A percentile compares a stretch with the other conserved stretches of the same genome.
These are phyloP conservation scores for Heliconius charithonia DNA, from an alignment of 2,888 invertebrate species.

Conservation along the genomic window DNA sequence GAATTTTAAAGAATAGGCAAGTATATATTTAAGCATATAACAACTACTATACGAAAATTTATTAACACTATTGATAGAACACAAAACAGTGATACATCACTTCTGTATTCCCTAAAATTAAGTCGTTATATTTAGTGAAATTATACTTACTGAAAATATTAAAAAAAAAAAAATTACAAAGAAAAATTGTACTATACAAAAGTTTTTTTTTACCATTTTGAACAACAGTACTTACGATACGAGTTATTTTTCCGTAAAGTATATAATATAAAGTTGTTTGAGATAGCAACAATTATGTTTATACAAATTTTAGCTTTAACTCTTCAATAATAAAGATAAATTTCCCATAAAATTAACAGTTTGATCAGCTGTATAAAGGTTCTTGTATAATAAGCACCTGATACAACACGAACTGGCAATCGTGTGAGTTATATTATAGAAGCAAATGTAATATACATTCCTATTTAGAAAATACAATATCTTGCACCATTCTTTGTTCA, in stretches of 20 bases:
- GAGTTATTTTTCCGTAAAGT: conserved; percentile 18
- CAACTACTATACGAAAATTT: too few relatives aligned
- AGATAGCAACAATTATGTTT: conserved; percentile 18
- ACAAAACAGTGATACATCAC: not conserved
- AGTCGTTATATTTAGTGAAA: too few relatives aligned
- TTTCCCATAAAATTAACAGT: conserved; percentile 24
- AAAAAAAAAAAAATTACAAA: not conserved
- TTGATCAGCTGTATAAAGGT: conserved; percentile 50
- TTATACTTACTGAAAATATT: not conserved
- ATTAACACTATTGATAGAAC: too few relatives aligned
- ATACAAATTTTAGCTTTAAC: not conserved
- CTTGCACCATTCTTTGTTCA: not conserved
- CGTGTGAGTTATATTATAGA: conserved; percentile 21
- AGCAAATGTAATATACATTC: conserved; percentile 8
- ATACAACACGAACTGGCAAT: conserved; percentile 40
- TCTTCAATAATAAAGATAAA: not conserved
- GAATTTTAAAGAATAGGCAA: not conserved
- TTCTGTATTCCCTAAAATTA: not conserved
- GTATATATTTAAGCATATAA: too few relatives aligned
- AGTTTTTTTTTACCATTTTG: not conserved
- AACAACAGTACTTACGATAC: not conserved
- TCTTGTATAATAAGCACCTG: conserved; percentile 42
- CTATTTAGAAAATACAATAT: not conserved
- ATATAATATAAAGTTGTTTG: conserved; percentile 10
- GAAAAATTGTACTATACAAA: not conserved